A percentile compares a stretch with the other conserved stretches of the same genome.
Conservation (phyloP, 2,888 invertebrate genomes). For the Uropetala carovei region DNA sequence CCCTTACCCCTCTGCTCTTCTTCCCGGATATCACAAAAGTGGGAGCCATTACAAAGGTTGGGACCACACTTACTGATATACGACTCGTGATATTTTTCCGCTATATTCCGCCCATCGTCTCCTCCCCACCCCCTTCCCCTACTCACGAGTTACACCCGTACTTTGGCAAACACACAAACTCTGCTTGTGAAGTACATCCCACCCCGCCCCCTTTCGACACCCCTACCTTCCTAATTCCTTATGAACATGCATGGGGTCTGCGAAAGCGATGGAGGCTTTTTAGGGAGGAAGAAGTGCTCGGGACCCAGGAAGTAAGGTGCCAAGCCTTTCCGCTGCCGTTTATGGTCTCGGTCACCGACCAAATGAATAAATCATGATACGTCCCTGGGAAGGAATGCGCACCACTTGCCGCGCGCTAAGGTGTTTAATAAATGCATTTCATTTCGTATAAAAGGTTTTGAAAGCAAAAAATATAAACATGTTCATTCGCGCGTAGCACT, state of each 20-base stretch:
- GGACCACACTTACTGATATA: neutral
- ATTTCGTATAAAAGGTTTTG: neutral
- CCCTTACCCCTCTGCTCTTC: neutral
- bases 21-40: constrained; percentile 43
- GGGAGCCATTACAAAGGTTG: constrained; percentile 50
- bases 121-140: neutral
- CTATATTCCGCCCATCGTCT: neutral
- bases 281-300: neutral
- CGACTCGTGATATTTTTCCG: neutral
- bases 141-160: neutral
- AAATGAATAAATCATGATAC: constrained; percentile 24
- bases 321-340: constrained; percentile 7
- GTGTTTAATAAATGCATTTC: neutral
- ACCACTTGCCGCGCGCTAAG: neutral
- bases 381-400: constrained; percentile 5
- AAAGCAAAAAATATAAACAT: neutral
- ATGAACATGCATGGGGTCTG: neutral
- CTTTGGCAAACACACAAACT: neutral
- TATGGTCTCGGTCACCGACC: constrained; percentile 25
- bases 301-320: constrained; percentile 23
- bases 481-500: neutral
- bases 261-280: neutral
- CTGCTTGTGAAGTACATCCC: neutral
- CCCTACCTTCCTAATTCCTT: constrained; percentile 7
- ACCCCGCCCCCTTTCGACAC: neutral